These are phyloP conservation scores for Acridotheres tristis DNA, from an alignment of 2,797 vertebrate species.

Conservation along the genomic window DNA sequence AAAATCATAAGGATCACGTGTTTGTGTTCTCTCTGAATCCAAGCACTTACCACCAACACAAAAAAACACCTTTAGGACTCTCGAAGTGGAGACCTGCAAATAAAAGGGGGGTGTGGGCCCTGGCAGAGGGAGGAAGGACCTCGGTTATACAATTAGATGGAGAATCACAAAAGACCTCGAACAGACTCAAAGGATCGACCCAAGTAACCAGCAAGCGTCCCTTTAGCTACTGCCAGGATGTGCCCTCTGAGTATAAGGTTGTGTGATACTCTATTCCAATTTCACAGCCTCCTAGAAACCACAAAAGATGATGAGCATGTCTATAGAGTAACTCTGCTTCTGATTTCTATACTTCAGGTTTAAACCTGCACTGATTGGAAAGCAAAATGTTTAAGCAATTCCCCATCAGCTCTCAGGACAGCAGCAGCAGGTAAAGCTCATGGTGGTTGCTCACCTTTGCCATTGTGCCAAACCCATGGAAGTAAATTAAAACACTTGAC, in stretches of 20 bases:
- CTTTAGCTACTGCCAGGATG: neutral
- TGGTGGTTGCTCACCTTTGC: neutral
- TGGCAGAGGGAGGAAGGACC: neutral
- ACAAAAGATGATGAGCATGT: neutral
- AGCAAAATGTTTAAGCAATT: neutral
- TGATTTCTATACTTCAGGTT: neutral
- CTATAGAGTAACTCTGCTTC: accelerated
- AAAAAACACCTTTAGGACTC: neutral
- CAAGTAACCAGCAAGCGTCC: neutral
- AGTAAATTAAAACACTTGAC: slow-evolving; percentile 18
- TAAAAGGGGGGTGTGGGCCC: neutral
- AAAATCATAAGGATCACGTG: neutral
- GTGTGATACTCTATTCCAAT: neutral
- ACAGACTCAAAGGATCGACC: neutral
- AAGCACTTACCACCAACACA: neutral
- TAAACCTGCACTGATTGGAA: neutral
- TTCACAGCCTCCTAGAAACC: neutral
- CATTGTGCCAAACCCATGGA: neutral
- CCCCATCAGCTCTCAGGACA: neutral
- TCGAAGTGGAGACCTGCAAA: neutral
- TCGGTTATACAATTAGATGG: neutral
- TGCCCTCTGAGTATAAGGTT: neutral
- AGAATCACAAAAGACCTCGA: neutral
- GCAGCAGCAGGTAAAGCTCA: neutral
- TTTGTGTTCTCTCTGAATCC: neutral